These are phyloP conservation scores for Altica lythri DNA, from an alignment of 2,888 invertebrate species.

Conservation along the genomic window DNA sequence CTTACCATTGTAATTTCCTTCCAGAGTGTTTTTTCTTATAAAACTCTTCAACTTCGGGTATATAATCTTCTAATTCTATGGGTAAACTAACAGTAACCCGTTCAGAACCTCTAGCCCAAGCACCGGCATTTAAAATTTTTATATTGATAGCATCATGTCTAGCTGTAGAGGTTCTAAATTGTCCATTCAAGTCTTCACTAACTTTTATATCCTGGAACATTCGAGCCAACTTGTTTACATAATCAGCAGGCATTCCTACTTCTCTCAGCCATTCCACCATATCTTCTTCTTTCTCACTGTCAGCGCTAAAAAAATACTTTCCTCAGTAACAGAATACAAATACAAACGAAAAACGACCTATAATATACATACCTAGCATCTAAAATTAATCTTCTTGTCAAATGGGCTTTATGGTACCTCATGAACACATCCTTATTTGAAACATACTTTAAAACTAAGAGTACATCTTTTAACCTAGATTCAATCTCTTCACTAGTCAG, in stretches of 20 bases:
- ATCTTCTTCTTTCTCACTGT: conserved; percentile 98
- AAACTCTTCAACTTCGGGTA: conserved; percentile 98
- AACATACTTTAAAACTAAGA: conserved; percentile 97
- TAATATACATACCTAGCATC: conserved; percentile 68
- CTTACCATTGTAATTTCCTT: conserved; percentile 92
- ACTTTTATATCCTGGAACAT: conserved; percentile 99
- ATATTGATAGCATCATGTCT: conserved; percentile 92
- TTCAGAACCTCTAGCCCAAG: conserved; percentile 96
- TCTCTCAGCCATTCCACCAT: conserved; percentile 98
- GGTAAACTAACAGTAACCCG: conserved; percentile 95
- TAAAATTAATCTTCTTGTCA: conserved; percentile 92
- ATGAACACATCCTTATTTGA: conserved; percentile 99
- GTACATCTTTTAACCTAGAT: conserved; percentile 83
- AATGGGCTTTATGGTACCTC: conserved; percentile 98
- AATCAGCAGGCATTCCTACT: conserved; percentile 99
- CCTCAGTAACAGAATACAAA: not conserved
- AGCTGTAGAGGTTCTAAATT: conserved; percentile 84
- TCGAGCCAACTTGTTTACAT: conserved; percentile 95
- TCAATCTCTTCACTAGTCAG: conserved; percentile 98
- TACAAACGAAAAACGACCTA: not conserved
- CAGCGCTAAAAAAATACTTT: conserved; percentile 82
- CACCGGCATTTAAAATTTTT: conserved; percentile 92
- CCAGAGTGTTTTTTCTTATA: conserved; percentile 98
- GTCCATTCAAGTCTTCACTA: conserved; percentile 85
- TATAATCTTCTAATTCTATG: conserved; percentile 96